Evolutionary conservation across 2,113 vertebrate genomes (phyloP).

Genomic region (Cavia porcellus): DNA sequence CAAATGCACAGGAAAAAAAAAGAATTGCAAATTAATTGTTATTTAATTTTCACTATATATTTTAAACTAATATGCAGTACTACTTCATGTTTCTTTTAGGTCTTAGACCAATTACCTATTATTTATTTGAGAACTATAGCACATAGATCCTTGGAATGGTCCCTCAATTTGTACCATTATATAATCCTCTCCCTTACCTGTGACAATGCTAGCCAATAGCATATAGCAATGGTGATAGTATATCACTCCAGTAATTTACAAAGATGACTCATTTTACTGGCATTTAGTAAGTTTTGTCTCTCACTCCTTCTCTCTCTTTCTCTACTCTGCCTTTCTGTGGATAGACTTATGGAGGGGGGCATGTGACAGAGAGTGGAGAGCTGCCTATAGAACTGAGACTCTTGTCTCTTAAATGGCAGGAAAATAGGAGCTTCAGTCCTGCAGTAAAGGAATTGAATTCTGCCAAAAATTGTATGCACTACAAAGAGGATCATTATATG

Average conservation of each 20-base stretch:
- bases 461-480: neutral
- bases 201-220: neutral
- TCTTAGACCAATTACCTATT: neutral
- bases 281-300: neutral
- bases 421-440: neutral
- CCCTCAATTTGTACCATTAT: neutral
- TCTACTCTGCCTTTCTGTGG: neutral
- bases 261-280: neutral
- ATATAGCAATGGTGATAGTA: neutral
- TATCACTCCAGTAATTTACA: neutral
- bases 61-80: conserved; percentile 22
- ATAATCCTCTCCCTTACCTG: neutral
- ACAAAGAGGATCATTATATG: conserved; percentile 8
- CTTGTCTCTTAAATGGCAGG: neutral
- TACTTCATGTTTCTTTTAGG: neutral
- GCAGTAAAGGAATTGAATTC: conserved; percentile 36
- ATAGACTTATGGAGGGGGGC: neutral
- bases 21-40: conserved; percentile 23
- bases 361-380: neutral
- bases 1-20: neutral
- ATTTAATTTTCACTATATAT: conserved; percentile 22
- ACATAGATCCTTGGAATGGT: neutral
- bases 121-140: conserved; percentile 28
- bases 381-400: neutral
- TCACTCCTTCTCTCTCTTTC: neutral